Evolutionary conservation across 2,113 vertebrate genomes (phyloP).

Genomic region (Calonectris borealis): DNA sequence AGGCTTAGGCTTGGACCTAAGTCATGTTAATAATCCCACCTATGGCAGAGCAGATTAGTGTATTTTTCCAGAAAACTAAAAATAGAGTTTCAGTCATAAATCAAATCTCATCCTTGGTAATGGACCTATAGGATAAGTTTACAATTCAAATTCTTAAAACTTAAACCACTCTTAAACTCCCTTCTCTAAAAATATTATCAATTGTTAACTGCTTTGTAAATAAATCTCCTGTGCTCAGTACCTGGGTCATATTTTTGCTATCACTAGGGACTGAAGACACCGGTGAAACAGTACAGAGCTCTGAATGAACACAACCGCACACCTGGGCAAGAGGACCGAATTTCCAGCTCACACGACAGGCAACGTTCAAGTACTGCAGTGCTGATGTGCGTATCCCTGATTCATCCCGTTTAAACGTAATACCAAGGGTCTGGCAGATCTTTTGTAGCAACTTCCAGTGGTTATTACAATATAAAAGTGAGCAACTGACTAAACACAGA

Average conservation of each 20-base stretch:
- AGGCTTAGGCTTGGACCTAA: background rate
- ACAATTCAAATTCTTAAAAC: background rate
- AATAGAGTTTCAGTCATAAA: background rate
- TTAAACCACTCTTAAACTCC: background rate
- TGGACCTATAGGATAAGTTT: background rate
- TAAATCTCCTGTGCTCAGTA: background rate
- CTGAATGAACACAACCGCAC: background rate
- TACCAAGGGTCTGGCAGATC: background rate
- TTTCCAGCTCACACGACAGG: background rate
- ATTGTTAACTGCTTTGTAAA: background rate
- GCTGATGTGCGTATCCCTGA: background rate
- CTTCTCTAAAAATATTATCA: background rate
- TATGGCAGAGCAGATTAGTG: background rate
- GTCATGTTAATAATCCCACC: background rate
- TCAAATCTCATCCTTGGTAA: background rate
- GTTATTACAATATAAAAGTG: slow-evolving; percentile 40
- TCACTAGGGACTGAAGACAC: background rate
- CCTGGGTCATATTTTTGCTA: background rate
- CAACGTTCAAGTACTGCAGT: background rate
- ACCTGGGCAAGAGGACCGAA: background rate
- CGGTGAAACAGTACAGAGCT: background rate
- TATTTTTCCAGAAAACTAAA: background rate
- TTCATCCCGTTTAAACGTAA: background rate
- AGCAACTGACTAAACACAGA: slow-evolving; percentile 60
- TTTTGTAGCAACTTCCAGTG: slow-evolving; percentile 12